Conservation (phyloP, 30 jellyfish, hydroid and myxozoan genomes). For the Aurelia aurita region DNA sequence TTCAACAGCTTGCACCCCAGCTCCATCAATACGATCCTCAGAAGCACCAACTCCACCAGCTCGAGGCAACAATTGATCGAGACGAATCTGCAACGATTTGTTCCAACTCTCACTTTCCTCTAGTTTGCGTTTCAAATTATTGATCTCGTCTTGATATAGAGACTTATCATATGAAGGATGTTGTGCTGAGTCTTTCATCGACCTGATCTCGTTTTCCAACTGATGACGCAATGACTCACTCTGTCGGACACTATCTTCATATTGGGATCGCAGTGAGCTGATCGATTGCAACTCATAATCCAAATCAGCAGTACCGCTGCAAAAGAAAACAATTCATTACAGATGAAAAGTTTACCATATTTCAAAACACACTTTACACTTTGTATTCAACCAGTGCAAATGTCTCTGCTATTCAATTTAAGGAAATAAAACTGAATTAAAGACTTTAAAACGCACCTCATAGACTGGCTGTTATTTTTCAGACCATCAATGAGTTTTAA, state of each 20-base stretch:
- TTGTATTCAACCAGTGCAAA: no score
- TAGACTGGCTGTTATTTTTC: constrained; percentile 36
- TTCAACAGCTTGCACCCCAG: no score
- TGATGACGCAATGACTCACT: constrained; percentile 73
- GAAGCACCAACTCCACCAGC: constrained; percentile 58
- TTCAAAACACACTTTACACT: no score
- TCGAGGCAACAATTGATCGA: constrained; percentile 62
- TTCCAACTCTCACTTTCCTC: constrained; percentile 79
- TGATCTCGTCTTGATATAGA: constrained; percentile 13
- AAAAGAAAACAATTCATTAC: background rate
- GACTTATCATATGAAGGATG: background rate
- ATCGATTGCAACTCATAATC: constrained; percentile 38
- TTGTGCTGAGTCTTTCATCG: constrained; percentile 7
- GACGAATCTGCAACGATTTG: constrained; percentile 58
- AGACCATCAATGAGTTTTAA: constrained; percentile 31
- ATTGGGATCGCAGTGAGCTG: constrained; percentile 63
- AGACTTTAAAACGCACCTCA: constrained; percentile 19
- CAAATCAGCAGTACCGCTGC: constrained; percentile 11
- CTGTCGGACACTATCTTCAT: constrained; percentile 77
- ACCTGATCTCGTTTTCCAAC: constrained; percentile 49
- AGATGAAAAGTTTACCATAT: no score
- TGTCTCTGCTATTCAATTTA: no score
- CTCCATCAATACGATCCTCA: background rate
- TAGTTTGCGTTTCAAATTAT: constrained; percentile 27
- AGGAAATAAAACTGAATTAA: no score